Evolutionary conservation across 2,888 invertebrate genomes (phyloP).

Genomic region (Schrankia costaestrigalis): DNA sequence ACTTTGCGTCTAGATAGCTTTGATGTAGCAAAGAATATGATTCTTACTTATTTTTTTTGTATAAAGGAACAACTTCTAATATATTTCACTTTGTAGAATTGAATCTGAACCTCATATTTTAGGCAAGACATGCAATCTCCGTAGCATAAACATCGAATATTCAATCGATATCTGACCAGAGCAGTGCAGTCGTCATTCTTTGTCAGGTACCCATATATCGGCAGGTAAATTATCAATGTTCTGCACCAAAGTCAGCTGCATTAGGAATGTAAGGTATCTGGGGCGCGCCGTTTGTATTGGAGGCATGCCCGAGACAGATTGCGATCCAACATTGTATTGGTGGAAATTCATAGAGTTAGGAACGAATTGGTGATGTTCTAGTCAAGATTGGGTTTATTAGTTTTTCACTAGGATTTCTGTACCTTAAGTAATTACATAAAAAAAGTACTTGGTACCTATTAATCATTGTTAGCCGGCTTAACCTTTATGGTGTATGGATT

Average conservation of each 20-base stretch:
- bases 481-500: no score
- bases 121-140: not conserved
- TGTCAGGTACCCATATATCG: slow-evolving; percentile 26
- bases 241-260: slow-evolving; percentile 27
- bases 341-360: slow-evolving; percentile 10
- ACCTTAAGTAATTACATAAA: no score
- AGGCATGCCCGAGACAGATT: slow-evolving; percentile 39
- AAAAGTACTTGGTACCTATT: no score
- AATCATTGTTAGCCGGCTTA: no score
- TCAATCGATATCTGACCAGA: not conserved
- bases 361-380: slow-evolving; percentile 9
- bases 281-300: slow-evolving; percentile 26
- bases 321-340: slow-evolving; percentile 34
- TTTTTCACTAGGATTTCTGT: no score
- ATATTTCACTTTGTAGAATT: no score
- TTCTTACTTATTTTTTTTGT: no score
- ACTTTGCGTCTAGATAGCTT: no score
- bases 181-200: slow-evolving; percentile 5
- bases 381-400: no score
- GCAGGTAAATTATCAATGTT: slow-evolving; percentile 27
- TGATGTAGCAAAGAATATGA: no score
- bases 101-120: slow-evolving; percentile 2
- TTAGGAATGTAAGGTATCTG: slow-evolving; percentile 31
- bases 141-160: slow-evolving; percentile 7
- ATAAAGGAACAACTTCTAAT: no score